These are phyloP conservation scores for Oophaga sylvatica DNA, from an alignment of 2,797 vertebrate genomes.

Conservation along the genomic window DNA sequence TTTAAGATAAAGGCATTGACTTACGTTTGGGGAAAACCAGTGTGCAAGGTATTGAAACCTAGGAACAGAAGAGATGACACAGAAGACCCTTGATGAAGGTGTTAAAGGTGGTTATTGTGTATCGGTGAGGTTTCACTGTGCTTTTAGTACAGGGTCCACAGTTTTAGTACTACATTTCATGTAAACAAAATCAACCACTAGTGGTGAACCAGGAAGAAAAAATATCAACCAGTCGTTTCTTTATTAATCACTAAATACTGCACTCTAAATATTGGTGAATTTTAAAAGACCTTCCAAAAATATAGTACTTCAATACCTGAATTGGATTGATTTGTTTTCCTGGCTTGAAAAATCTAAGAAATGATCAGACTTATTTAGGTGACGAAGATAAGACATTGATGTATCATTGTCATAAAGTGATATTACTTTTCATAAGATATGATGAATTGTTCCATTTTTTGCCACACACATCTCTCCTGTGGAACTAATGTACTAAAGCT, in stretches of 20 bases:
- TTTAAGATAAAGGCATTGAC: too few species aligned
- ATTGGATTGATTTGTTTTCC: neutral
- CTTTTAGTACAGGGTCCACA: too few species aligned
- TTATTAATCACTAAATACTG: neutral
- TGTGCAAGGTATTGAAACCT: too few species aligned
- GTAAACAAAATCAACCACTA: neutral
- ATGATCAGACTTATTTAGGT: neutral
- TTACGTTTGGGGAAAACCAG: too few species aligned
- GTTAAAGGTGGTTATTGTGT: too few species aligned
- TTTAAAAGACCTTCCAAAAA: neutral
- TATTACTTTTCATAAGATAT: conserved; percentile 15
- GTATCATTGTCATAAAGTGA: conserved; percentile 11
- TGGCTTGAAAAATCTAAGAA: neutral
- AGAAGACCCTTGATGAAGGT: too few species aligned
- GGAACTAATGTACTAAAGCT: conserved; percentile 29
- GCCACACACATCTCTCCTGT: conserved; percentile 1
- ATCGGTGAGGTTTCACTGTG: too few species aligned
- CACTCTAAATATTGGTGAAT: neutral
- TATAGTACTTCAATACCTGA: neutral
- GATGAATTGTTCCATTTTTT: conserved; percentile 17
- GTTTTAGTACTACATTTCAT: neutral
- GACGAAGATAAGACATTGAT: neutral
- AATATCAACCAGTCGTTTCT: neutral
- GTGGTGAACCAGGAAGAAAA: neutral
- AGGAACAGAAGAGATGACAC: too few species aligned